Base-by-base conservation (phyloP, 2,888 invertebrate genomes). In the Uropetala carovei region DNA sequence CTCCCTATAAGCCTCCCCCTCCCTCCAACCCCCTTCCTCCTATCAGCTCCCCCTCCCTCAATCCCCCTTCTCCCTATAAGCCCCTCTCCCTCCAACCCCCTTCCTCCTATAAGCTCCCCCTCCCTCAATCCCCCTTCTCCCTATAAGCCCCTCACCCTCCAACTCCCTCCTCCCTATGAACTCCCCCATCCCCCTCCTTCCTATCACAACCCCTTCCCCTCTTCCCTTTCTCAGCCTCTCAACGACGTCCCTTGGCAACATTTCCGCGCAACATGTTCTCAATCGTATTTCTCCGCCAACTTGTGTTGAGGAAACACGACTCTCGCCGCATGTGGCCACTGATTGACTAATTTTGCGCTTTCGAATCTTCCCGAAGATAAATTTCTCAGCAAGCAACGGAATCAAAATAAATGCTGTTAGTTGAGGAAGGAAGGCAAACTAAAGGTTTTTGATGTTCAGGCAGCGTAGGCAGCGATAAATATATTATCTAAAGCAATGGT, bases 341-440 rank as follows among this genome's bases (percentile, higher is more conserved):
- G 83, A 56, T 83, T 83, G 83, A 43, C 83, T 83, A 83, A 83
- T n/a, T n/a, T n/a, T n/a, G n/a, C 43, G 43, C 43, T 83, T 83
- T 16, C 82, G 82, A 16, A n/a, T 57, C 18, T 83, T 56, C 57
- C 43, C 43, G 43, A 5, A 43, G 43, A 43, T 43, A 43, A 43
- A 43, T 43, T 43, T 43, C 1, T 43, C 43, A 43, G 43, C 43
- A 43, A 1, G 43, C 43, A 43, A 43, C 43, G 3, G 5, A 43
- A 43, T 43, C 43, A 43, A 43, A 43, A 43, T 43, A 43, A 43
- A 43, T 43, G 43, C 5, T 43, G 43, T 43, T 43, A 5, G 43
- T 43, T 3, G 43, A 1, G 43, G 3, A 43, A 43, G 5, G 43
- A 43, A 43, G 1, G 43, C 43, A 43, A 43, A 43, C 5, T 5